Base-by-base conservation (phyloP, 1,140 invertebrate species). In the Phortica variegata region DNA sequence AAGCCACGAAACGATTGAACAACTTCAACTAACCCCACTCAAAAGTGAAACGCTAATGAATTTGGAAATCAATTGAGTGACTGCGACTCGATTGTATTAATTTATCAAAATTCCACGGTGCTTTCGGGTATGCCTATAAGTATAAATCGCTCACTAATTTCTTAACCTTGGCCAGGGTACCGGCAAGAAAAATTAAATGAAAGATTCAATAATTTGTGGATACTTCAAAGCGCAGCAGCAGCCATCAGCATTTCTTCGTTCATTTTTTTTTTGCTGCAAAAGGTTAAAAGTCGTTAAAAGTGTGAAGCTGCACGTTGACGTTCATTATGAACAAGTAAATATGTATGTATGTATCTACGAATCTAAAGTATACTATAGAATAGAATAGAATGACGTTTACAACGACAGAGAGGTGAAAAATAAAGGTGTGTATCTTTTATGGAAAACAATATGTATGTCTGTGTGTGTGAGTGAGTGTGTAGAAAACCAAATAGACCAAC, bases 141-240 rank as follows among this genome's bases (percentile, higher is more conserved):
- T 63, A 66, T 66, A 66, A 66, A 69, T 68, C 63, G 65, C 54
- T 68, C 65, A 60, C 63, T 68, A 68, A 68, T 68, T 68, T 68
- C 62, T 63, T 49, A 60, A 47, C 60, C 36, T 63, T 63, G 54
- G 43, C n/a, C n/a, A n/a, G n/a, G n/a, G n/a, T n/a, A n/a, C n/a
- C n/a, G n/a, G n/a, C n/a, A n/a, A n/a, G n/a, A n/a, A n/a, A n/a
- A n/a, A n/a, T n/a, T n/a, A n/a, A n/a, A n/a, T 63, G 54, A 62
- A 68, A 68, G 68, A 68, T 68, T 68, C 63, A 68, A 68, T 68
- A 68, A 60, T 41, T 60, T 52, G 12, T 13, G 17, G 12, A n/a
- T 13, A 8, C 38, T 38, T 15, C 45, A 58, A 49, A 56, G 47
- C 48, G 54, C 32, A 34, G 9, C 39, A 26, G n/a, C n/a, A n/a